Conservation (phyloP, 2,888 invertebrate genomes). For the Tinea pellionella region DNA sequence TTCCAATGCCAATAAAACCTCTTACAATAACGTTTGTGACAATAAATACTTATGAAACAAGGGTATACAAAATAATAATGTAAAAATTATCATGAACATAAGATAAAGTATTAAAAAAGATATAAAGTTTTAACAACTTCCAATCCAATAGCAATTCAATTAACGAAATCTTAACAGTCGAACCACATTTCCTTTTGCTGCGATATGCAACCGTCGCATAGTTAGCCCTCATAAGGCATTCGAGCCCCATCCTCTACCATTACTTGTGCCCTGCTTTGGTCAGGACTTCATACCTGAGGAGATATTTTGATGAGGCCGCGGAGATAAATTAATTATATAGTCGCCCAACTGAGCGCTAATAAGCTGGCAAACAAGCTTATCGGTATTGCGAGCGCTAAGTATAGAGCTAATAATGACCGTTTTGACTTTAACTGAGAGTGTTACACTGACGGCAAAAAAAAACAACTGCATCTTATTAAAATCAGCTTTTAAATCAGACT, state of each 20-base stretch:
- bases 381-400: constrained; percentile 32
- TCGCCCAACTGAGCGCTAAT: constrained; percentile 33
- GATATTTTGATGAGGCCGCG: constrained; percentile 52
- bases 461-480: background rate
- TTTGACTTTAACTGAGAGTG: constrained; percentile 11
- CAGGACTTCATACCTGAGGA: constrained; percentile 41
- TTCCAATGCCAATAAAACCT: background rate
- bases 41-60: background rate
- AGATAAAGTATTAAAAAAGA: background rate
- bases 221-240: constrained; percentile 20
- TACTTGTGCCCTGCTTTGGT: constrained; percentile 28
- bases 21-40: background rate
- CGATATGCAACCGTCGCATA: constrained; percentile 2
- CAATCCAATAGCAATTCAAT: constrained; percentile 7
- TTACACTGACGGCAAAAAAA: background rate
- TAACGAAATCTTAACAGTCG: constrained; percentile 4
- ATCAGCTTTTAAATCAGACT: background rate
- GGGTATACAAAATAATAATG: background rate
- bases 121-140: background rate
- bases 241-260: constrained; percentile 19
- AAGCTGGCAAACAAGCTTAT: constrained; percentile 45
- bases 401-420: constrained; percentile 29
- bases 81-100: background rate
- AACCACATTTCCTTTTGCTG: constrained; percentile 6
- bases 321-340: constrained; percentile 56